A percentile compares a stretch with the other conserved stretches of the same genome.
These are phyloP conservation scores for Tor tambroides DNA, from an alignment of 2,113 vertebrate species.

Conservation along the genomic window DNA sequence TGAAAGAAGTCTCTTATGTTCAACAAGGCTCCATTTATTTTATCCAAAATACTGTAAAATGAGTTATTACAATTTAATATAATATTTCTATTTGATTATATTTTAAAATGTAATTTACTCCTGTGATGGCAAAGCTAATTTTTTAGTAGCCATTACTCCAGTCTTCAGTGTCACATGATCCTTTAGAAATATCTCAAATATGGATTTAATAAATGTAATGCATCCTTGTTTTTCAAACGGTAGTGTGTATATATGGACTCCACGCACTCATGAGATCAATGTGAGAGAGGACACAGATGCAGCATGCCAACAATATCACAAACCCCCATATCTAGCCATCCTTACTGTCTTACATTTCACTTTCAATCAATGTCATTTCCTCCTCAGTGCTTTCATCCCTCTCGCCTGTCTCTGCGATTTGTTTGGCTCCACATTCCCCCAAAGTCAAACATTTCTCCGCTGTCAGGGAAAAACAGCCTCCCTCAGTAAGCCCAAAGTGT, in stretches of 20 bases:
- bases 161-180: too few relatives aligned
- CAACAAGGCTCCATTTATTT: too few relatives aligned
- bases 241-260: not conserved
- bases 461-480: slow-evolving; percentile 23
- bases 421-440: not conserved
- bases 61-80: too few relatives aligned
- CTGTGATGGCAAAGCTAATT: too few relatives aligned
- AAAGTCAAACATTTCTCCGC: slow-evolving; percentile 26
- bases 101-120: too few relatives aligned
- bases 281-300: not conserved
- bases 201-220: too few relatives aligned
- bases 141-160: too few relatives aligned
- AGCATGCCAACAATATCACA: not conserved
- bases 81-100: too few relatives aligned
- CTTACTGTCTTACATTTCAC: slow-evolving; percentile 28
- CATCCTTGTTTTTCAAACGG: not conserved
- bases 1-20: too few relatives aligned
- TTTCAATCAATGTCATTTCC: slow-evolving; percentile 21
- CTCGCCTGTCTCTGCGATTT: not conserved
- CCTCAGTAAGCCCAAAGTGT: slow-evolving; percentile 18
- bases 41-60: too few relatives aligned
- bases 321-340: not conserved
- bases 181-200: too few relatives aligned
- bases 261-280: not conserved
- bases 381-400: slow-evolving; percentile 1